These are phyloP conservation scores for Stenoptilia bipunctidactyla DNA, from an alignment of 2,888 invertebrate genomes.

Conservation along the genomic window DNA sequence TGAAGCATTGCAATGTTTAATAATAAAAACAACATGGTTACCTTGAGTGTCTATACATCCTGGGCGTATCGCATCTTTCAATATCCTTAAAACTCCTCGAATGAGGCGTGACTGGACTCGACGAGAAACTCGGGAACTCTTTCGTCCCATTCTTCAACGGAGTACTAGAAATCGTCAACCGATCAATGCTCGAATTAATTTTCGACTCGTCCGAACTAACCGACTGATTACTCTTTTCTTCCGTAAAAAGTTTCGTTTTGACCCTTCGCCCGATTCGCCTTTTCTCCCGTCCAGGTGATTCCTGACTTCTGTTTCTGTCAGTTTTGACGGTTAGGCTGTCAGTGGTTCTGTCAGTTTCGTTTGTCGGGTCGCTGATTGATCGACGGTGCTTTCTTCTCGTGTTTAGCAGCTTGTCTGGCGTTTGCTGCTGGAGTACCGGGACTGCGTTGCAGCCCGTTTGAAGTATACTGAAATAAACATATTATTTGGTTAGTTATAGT, in stretches of 20 bases:
- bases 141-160: constrained; percentile 44
- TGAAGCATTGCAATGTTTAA: no score
- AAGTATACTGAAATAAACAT: constrained; percentile 37
- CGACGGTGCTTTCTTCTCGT: constrained; percentile 39
- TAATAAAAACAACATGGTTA: no score
- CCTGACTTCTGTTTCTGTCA: constrained; percentile 23
- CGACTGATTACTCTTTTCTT: constrained; percentile 38
- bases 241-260: constrained; percentile 52
- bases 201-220: constrained; percentile 48
- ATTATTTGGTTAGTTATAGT: no score
- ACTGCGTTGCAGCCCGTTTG: constrained; percentile 48
- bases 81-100: constrained; percentile 29
- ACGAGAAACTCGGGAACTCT: constrained; percentile 9
- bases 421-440: constrained; percentile 31
- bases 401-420: constrained; percentile 45
- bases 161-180: constrained; percentile 38
- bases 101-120: constrained; percentile 45
- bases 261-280: constrained; percentile 40
- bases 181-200: constrained; percentile 34
- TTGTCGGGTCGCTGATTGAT: constrained; percentile 52
- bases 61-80: constrained; percentile 15
- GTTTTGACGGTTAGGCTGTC: constrained; percentile 35
- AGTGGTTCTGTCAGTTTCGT: constrained; percentile 34
- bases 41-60: constrained; percentile 10
- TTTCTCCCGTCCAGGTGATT: constrained; percentile 46